phyloP scores from a whole-genome alignment of 2,888 invertebrate species.

The Drosophila koepferae region DNA sequence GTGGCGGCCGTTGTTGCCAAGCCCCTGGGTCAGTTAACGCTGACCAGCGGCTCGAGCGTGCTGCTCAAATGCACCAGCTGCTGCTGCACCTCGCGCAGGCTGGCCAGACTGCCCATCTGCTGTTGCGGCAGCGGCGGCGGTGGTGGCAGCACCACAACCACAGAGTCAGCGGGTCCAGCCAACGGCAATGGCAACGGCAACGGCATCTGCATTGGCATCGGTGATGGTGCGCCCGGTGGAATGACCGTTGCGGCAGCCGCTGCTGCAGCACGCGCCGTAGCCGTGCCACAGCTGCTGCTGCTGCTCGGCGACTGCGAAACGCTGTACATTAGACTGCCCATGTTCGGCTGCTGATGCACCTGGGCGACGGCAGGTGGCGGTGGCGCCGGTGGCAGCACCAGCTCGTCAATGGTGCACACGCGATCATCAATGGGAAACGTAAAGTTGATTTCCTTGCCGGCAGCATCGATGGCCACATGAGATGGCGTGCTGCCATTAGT shows the following conservation, averaged over 20 bases:
- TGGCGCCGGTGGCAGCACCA: conserved; percentile 82
- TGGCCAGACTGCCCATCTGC: conserved; percentile 67
- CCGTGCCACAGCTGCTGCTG: conserved; percentile 57
- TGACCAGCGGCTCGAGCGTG: conserved; percentile 82
- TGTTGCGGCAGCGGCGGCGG: conserved; percentile 60
- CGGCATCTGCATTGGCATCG: conserved; percentile 31
- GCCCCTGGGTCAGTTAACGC: conserved; percentile 83
- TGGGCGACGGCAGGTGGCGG: conserved; percentile 69
- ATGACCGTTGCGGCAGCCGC: conserved; percentile 69
- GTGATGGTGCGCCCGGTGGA: conserved; percentile 81
- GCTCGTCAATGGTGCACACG: conserved; percentile 85
- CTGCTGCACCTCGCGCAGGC: conserved; percentile 72
- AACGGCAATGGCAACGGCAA: conserved; percentile 14
- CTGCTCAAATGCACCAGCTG: conserved; percentile 71
- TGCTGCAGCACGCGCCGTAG: conserved; percentile 60
- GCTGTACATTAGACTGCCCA: conserved; percentile 68
- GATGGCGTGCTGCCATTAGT: conserved; percentile 54
- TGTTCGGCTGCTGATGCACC: conserved; percentile 60
- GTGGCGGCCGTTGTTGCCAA: conserved; percentile 29
- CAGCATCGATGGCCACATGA: conserved; percentile 42
- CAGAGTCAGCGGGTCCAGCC: conserved; percentile 67
- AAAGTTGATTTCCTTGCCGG: conserved; percentile 86
- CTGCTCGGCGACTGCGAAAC: conserved; percentile 53
- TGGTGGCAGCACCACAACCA: conserved; percentile 78
- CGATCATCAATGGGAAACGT: conserved; percentile 86